Base-by-base conservation (phyloP, 2,797 vertebrate species). In the Mico argentatus region DNA sequence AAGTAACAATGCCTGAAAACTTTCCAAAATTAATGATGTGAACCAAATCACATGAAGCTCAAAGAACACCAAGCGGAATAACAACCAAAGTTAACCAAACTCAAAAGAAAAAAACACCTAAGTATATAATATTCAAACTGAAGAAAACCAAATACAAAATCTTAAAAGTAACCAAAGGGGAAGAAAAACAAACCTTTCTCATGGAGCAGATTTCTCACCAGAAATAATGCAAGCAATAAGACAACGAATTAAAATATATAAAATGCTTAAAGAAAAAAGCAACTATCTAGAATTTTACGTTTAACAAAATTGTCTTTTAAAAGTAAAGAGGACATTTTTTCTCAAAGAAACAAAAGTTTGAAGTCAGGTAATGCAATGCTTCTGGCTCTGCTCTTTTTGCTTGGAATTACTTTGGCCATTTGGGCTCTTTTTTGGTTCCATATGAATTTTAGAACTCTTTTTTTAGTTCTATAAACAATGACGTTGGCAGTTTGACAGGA, bases 201-300 rank as follows among this genome's bases (percentile, higher is more conserved):
- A 39, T 26, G 55, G 50, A 81, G 50, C 79, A 81, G 12, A 55
- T 55, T 81, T 52, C 22, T 55, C n/a, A 26, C 50, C 79, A 17
- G 50, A 55, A 55, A 81, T 39, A 81, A 39, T 81, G 19, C 13
- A 39, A 81, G 50, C 8, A 50, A 39, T 55, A 55, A 39, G n/a
- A 26, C 24, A 24, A 26, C 27, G 77, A 55, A 55, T 22, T 36
- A 80, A 80, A 36, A 20, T 33, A 33, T 17, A 33, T 33, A 22
- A 46, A 76, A 10, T n/a, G 3, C 14, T 50, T 11, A 4, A 22
- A 39, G 1, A 7, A 52, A 52, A 13, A 14, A 3, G 0, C 5
- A 22, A n/a, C 19, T 24, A 52, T 4, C 30, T 22, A 50, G 20
- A 80, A 80, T 52, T 26, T n/a, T 36, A 52, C 24, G 8, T 52